Evolutionary conservation across 2,888 invertebrate genomes (phyloP).

Genomic region (Alloplasta piceator): DNA sequence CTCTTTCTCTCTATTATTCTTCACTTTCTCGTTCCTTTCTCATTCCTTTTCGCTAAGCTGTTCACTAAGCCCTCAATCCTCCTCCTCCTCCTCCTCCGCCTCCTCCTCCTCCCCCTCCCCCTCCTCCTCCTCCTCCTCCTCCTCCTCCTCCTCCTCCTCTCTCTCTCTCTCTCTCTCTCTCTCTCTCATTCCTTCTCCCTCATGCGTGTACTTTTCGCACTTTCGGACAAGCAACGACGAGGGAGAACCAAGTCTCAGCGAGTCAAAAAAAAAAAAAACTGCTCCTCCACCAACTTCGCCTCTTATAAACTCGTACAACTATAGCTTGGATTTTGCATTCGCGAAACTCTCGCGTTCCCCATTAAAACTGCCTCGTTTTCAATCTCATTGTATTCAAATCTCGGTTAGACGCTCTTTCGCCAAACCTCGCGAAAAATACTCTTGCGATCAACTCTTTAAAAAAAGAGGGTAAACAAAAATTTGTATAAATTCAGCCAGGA

Average conservation of each 20-base stretch:
- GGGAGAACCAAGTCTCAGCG: constrained; percentile 9
- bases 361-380: constrained; percentile 72
- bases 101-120: constrained; percentile 54
- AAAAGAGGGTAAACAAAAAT: too few species aligned
- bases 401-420: constrained; percentile 47
- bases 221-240: constrained; percentile 72
- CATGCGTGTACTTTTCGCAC: constrained; percentile 79
- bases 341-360: constrained; percentile 66
- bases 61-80: constrained; percentile 4
- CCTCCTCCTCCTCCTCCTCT: constrained; percentile 34
- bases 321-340: constrained; percentile 24
- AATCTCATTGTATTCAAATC: constrained; percentile 82
- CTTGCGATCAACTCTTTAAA: constrained; percentile 6
- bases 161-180: constrained; percentile 28
- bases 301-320: neutral
- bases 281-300: neutral
- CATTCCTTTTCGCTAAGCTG: constrained; percentile 26
- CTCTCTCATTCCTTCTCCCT: constrained; percentile 66
- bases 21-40: constrained; percentile 48
- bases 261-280: constrained; percentile 19
- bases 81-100: constrained; percentile 60
- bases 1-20: constrained; percentile 63
- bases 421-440: constrained; percentile 34
- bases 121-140: constrained; percentile 59
- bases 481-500: neutral